Evolutionary conservation across 2,888 invertebrate species (phyloP).

Genomic region (Ennomos erosarius): DNA sequence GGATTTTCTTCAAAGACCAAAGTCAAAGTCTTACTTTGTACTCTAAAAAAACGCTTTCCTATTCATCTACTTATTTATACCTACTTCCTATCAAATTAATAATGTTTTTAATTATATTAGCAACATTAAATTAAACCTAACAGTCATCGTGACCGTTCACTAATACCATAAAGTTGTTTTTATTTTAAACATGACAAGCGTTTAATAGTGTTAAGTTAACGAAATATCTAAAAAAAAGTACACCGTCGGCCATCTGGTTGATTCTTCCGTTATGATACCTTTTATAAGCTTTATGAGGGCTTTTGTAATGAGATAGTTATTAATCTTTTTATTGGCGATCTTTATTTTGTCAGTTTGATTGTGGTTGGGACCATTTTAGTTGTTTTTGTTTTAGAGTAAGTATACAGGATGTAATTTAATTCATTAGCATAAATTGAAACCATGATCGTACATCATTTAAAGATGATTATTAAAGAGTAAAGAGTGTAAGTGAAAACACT

Average conservation of each 20-base stretch:
- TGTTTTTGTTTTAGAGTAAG: background rate
- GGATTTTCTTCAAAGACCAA: too few relatives aligned
- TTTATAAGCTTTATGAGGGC: conserved; percentile 24
- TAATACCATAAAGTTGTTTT: conserved; percentile 18
- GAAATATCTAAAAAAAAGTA: conserved; percentile 37
- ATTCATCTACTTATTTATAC: background rate
- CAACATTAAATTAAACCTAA: conserved; percentile 28
- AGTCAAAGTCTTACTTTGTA: too few relatives aligned
- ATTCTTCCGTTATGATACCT: conserved; percentile 34
- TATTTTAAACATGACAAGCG: conserved; percentile 39
- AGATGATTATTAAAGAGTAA: too few relatives aligned
- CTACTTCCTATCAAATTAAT: conserved; percentile 20
- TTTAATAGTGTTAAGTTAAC: conserved; percentile 52
- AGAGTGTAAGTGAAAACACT: too few relatives aligned
- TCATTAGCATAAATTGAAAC: too few relatives aligned
- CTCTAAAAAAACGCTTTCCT: too few relatives aligned
- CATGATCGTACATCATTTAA: too few relatives aligned
- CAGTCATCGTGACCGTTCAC: conserved; percentile 36
- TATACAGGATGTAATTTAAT: too few relatives aligned
- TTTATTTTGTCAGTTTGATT: conserved; percentile 13
- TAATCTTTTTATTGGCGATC: conserved; percentile 14
- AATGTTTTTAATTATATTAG: conserved; percentile 30
- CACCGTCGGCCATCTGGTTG: conserved; percentile 27
- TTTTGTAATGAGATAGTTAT: conserved; percentile 19
- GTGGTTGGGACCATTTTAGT: conserved; percentile 4